phyloP scores from a whole-genome alignment of 2,888 invertebrate species.

The Amblyteles armatorius region DNA sequence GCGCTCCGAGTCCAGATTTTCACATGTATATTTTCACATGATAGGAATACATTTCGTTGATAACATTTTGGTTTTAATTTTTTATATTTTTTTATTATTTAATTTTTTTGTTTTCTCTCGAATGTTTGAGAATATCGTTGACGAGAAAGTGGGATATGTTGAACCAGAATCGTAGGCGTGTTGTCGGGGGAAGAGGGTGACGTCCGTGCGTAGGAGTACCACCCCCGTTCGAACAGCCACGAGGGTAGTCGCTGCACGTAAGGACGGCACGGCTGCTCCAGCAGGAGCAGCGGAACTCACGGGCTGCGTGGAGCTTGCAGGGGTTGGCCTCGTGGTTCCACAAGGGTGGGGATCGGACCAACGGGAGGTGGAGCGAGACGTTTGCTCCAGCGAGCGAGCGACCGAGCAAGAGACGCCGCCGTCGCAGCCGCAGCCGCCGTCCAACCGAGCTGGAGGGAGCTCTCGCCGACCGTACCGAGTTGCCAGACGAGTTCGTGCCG shows the following conservation, averaged over 20 bases:
- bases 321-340: slow-evolving; percentile 80
- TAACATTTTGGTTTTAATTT: neutral
- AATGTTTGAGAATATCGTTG: slow-evolving; percentile 28
- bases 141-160: slow-evolving; percentile 39
- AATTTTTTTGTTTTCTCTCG: neutral
- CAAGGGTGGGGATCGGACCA: slow-evolving; percentile 74
- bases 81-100: too few species aligned
- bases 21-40: neutral
- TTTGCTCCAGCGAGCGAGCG: slow-evolving; percentile 66
- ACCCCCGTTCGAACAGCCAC: slow-evolving; percentile 74
- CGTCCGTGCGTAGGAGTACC: slow-evolving; percentile 83
- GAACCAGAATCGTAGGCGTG: slow-evolving; percentile 61
- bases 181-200: slow-evolving; percentile 72
- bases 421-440: slow-evolving; percentile 71
- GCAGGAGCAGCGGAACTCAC: slow-evolving; percentile 76
- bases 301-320: slow-evolving; percentile 75
- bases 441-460: slow-evolving; percentile 70
- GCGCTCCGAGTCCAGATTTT: neutral
- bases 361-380: slow-evolving; percentile 72
- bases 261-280: slow-evolving; percentile 44
- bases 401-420: slow-evolving; percentile 66
- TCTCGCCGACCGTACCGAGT: slow-evolving; percentile 72
- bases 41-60: neutral
- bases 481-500: slow-evolving; percentile 83
- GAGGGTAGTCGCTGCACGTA: slow-evolving; percentile 74